Evolutionary conservation across 2,888 invertebrate species (phyloP).

Genomic region (Amphipyra berbera): DNA sequence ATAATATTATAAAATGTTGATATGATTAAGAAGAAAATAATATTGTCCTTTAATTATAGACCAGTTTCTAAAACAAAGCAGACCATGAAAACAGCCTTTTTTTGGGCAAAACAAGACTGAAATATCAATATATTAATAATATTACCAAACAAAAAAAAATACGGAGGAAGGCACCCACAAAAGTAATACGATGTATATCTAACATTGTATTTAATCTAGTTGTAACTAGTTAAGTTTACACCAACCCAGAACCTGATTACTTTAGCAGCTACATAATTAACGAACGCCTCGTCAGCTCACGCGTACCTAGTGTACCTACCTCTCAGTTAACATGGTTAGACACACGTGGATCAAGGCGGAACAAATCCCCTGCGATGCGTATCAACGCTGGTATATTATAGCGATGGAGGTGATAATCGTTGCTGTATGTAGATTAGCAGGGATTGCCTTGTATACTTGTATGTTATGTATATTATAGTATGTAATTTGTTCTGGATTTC

Average conservation of each 20-base stretch:
- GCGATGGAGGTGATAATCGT: constrained; percentile 71
- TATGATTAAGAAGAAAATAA: too few relatives aligned
- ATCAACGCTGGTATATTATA: constrained; percentile 53
- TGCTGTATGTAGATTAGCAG: constrained; percentile 74
- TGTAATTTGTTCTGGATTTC: not conserved
- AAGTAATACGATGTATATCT: too few relatives aligned
- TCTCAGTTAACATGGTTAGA: constrained; percentile 27
- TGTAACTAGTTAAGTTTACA: not conserved
- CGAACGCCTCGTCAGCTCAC: not conserved
- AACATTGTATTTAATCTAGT: not conserved
- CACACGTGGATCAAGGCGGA: constrained; percentile 62
- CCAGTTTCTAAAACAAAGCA: too few relatives aligned
- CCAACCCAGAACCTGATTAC: not conserved
- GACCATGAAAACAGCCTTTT: too few relatives aligned
- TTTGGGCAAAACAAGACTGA: too few relatives aligned
- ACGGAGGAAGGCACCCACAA: too few relatives aligned
- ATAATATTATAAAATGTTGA: too few relatives aligned
- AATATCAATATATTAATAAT: too few relatives aligned
- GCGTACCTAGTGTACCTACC: not conserved
- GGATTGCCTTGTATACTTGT: constrained; percentile 53
- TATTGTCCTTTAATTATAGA: too few relatives aligned
- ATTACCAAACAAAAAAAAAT: too few relatives aligned
- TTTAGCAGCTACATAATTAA: constrained; percentile 4
- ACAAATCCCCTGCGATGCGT: constrained; percentile 69
- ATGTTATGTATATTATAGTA: not conserved